Base-by-base conservation (phyloP, 2,113 vertebrate species). In the Heteronetta atricapilla region DNA sequence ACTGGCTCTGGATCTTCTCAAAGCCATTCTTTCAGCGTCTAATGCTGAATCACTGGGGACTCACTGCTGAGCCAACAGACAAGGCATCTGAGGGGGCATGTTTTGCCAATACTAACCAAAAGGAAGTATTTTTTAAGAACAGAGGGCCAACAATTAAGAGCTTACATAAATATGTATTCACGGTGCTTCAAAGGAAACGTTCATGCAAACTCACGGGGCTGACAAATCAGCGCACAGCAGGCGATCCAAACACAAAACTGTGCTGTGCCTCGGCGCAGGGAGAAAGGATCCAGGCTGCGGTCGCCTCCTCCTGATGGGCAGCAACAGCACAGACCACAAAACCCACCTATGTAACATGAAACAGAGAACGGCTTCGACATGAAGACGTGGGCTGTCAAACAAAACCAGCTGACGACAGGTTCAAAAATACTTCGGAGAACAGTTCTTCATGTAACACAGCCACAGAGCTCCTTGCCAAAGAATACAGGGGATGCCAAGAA, bases 1-100 rank as follows among this genome's bases (percentile, higher is more conserved):
- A 75, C 29, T 0, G 25, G 34, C 36, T 53, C 34, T 38, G 55
- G 34, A 50, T 69, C 40, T 91, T 88, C 77, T 53, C 89, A 73
- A 73, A 72, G 52, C 80, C 82, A 92, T 92, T 62, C 74, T 40
- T 87, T 53, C 74, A 53, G 81, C 64, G 53, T 29, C 89, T 90
- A 84, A 85, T 92, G 94, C 86, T 94, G 91, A 91, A 95, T 96
- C 95, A 95, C 85, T 53, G 56, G 73, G 46, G 67, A 26, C 66
- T 92, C 58, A 19, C 67, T 89, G 77, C 72, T 89, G 40, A 96
- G 90, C 86, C 90, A 96, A 89, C 29, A 72, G 12, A 75, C 52
- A 20, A 53, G 89, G 62, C 73, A 92, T 91, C 22, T 58, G 31
- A 93, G 36, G 23, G 25, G 29, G 28, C 21, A 82, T 40, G 77